Evolutionary conservation across 2,888 invertebrate species (phyloP).

Genomic region (Antheraea assamensis): DNA sequence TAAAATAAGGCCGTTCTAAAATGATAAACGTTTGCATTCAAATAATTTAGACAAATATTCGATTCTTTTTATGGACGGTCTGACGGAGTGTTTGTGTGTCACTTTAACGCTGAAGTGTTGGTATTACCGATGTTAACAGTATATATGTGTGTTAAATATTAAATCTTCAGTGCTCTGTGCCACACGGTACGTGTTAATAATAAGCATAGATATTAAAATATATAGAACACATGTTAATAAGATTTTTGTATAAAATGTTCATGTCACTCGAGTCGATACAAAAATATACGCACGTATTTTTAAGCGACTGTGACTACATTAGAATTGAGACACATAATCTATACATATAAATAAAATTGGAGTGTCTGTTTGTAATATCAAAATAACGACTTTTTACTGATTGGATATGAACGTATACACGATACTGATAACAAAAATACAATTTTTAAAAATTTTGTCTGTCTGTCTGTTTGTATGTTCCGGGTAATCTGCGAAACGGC

Average conservation of each 20-base stretch:
- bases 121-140: neutral
- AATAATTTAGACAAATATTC: constrained; percentile 13
- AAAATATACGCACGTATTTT: neutral
- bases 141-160: neutral
- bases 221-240: neutral
- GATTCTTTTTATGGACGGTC: neutral
- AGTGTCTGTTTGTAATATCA: too few species aligned
- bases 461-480: too few species aligned
- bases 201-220: neutral
- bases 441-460: too few species aligned
- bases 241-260: neutral
- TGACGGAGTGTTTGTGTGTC: neutral
- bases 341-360: too few species aligned
- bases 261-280: neutral
- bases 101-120: neutral
- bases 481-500: too few species aligned
- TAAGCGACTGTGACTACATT: too few species aligned
- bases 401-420: too few species aligned
- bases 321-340: too few species aligned
- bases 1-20: constrained; percentile 15
- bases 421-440: too few species aligned
- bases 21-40: neutral
- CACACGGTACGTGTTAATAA: neutral
- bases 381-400: too few species aligned
- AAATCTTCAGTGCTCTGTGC: neutral